Percentiles rank a stretch among this genome's conserved stretches.
phyloP scores from a whole-genome alignment of 2,888 invertebrate genomes.

The Oscheius myriophilus region DNA sequence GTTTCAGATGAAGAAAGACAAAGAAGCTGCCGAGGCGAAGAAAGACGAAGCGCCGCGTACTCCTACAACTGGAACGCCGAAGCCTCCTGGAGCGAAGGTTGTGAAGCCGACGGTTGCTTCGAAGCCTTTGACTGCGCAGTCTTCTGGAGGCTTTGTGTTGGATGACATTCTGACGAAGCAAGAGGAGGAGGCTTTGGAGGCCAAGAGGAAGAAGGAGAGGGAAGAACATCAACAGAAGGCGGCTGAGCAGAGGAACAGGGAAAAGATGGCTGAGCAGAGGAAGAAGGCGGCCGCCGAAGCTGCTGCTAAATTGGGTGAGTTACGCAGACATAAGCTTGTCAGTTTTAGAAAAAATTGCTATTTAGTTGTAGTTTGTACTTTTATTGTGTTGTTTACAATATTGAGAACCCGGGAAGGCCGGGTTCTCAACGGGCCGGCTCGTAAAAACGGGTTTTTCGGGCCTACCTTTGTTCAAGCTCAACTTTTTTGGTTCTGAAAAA shows the following conservation, averaged over 20 bases:
- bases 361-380: no score
- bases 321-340: not conserved
- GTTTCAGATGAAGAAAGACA: constrained; percentile 12
- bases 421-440: no score
- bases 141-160: not conserved
- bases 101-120: constrained; percentile 5
- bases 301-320: constrained; percentile 2
- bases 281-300: constrained; percentile 14
- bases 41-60: not conserved
- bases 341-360: constrained; percentile 7
- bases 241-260: not conserved
- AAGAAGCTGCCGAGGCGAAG: not conserved
- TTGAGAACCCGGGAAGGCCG: no score
- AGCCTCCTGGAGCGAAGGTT: not conserved
- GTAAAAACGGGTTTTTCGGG: no score
- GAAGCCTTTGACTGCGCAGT: not conserved
- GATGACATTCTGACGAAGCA: constrained; percentile 19
- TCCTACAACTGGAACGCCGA: not conserved
- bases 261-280: constrained; percentile 19
- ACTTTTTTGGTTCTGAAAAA: no score
- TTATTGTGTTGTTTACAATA: no score
- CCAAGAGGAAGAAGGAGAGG: constrained; percentile 14
- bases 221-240: constrained; percentile 4
- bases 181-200: constrained; percentile 2
- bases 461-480: no score